Conservation (phyloP, 2,113 vertebrate species). For the Odocoileus virginianus region DNA sequence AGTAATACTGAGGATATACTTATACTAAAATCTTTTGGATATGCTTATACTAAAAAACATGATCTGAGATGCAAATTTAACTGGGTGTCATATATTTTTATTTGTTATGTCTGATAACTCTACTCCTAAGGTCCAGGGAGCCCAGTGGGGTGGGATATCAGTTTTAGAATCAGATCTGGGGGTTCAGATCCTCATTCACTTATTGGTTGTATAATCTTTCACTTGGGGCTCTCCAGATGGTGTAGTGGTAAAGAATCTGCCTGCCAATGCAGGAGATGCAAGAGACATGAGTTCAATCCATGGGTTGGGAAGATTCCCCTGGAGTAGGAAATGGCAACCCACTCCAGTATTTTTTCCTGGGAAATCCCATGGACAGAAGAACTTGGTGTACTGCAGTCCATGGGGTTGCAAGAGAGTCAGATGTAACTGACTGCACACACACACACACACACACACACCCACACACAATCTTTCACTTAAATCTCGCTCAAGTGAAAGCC, state of each 20-base stretch:
- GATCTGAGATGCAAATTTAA: background rate
- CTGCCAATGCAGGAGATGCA: background rate
- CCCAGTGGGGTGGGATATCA: background rate
- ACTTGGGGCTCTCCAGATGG: background rate
- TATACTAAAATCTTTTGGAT: background rate
- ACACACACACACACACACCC: background rate
- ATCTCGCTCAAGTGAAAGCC: background rate
- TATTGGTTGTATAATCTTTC: background rate
- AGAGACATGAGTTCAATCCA: background rate
- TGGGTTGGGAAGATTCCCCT: background rate
- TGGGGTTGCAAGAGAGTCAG: background rate
- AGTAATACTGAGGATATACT: background rate
- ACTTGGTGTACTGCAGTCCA: background rate
- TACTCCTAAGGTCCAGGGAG: background rate
- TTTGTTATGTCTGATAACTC: background rate
- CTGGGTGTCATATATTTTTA: background rate
- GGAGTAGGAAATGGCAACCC: background rate
- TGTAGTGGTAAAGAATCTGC: background rate
- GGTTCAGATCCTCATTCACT: background rate
- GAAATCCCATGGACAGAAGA: background rate
- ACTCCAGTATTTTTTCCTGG: background rate
- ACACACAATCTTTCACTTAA: background rate
- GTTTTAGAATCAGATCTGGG: background rate
- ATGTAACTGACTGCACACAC: fast-evolving
- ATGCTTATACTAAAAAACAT: background rate